Evolutionary conservation across 2,888 invertebrate species (phyloP), one percentile per base, ranked within the genome.

Genomic region (Mythimna lalbum): DNA sequence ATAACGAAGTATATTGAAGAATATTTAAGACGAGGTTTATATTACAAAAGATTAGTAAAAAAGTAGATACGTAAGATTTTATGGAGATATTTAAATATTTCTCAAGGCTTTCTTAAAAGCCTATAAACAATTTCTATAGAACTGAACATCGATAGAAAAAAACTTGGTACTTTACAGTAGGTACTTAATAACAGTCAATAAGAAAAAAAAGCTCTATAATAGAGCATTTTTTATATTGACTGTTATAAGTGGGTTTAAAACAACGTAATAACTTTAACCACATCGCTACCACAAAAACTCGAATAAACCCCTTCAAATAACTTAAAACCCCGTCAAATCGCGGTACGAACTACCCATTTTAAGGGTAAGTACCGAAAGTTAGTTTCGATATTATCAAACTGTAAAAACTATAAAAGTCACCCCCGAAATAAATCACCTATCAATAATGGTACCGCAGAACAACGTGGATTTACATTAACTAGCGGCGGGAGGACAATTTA

Each of bases 401-500:
- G 64, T 80, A 66, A 81, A 86, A 82, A 77, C 74, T 78, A 86
- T 85, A 79, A 87, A 86, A 85, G 65, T 73, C 80, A 74, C 85
- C 81, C 78, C 79, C 56, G 50, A 78, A 77, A 90, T 91, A 91
- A 91, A 91, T 91, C 90, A 89, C 81, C 84, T 86, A 90, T 90
- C 89, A 87, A 82, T 80, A 82, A 84, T 78, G 82, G 80, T 82
- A 84, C 78, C 78, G 77, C 84, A 81, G 78, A 86, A 86, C 85
- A 81, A 81, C 80, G 85, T 76, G 68, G 76, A 90, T 89, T 89
- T 87, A 87, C 88, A 89, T 90, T 88, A 86, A 90, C 78, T 78
- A 75, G 67, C 75, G 69, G 67, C 67, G 63, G 69, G 63, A 80
- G 69, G 67, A 75, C 70, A 63, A 81, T 86, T 87, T 87, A 49